A percentile compares a stretch with the other conserved stretches of the same genome.
These are phyloP conservation scores for Orthosia gracilis DNA, from an alignment of 2,888 invertebrate species.

Conservation along the genomic window DNA sequence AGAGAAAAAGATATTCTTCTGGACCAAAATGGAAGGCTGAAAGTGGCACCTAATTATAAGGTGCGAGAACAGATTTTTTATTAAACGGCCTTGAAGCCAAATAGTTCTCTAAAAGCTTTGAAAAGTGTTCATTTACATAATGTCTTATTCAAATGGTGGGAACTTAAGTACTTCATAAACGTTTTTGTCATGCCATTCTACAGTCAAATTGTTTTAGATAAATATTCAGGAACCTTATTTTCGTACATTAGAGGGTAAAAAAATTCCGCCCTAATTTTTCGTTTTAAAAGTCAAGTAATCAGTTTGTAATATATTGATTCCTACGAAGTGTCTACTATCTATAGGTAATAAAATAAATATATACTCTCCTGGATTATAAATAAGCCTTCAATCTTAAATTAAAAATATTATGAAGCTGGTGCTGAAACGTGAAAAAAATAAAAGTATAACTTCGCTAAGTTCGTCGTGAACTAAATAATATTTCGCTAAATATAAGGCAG, in stretches of 20 bases:
- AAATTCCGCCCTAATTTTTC: neutral
- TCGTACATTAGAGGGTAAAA: neutral
- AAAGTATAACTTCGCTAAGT: too few relatives aligned
- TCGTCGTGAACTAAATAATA: too few relatives aligned
- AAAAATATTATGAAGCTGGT: too few relatives aligned
- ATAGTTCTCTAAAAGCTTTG: conserved; percentile 76
- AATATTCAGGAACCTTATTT: conserved; percentile 44
- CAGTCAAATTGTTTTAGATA: conserved; percentile 50
- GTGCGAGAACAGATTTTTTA: conserved; percentile 67
- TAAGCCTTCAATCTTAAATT: too few relatives aligned
- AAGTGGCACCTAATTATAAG: conserved; percentile 65
- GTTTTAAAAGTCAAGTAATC: too few relatives aligned
- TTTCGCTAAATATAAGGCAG: too few relatives aligned
- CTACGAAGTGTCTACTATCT: too few relatives aligned
- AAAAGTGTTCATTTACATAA: conserved; percentile 77
- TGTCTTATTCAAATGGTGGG: conserved; percentile 72
- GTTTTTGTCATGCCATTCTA: conserved; percentile 73
- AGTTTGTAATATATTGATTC: too few relatives aligned
- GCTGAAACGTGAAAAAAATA: too few relatives aligned
- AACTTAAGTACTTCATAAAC: conserved; percentile 72
- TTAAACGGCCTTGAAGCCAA: conserved; percentile 67
- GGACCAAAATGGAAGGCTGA: conserved; percentile 62
- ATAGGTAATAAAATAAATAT: too few relatives aligned
- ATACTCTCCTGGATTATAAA: too few relatives aligned
- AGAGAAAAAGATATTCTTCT: conserved; percentile 63